These are phyloP conservation scores for Chrysolina americana DNA, from an alignment of 2,888 invertebrate genomes.

Conservation along the genomic window DNA sequence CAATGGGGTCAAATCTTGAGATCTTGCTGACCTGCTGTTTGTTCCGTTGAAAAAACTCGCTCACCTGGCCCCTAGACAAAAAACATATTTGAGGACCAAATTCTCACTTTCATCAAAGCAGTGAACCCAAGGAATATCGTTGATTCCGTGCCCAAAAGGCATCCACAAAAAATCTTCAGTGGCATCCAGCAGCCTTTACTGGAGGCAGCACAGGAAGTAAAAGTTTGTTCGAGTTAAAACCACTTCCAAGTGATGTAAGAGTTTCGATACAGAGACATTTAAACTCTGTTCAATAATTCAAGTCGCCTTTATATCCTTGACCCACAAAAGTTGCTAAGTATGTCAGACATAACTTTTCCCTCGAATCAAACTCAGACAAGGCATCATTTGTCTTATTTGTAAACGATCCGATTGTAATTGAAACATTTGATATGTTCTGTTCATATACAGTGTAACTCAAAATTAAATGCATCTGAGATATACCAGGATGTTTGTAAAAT, in stretches of 20 bases:
- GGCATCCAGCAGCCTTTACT: neutral
- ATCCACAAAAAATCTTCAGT: no score
- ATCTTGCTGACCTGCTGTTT: no score
- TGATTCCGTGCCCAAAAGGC: no score
- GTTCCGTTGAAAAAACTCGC: no score
- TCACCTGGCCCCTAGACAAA: no score
- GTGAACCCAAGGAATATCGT: no score
- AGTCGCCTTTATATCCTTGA: constrained; percentile 18
- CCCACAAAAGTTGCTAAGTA: constrained; percentile 1
- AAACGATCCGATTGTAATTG: constrained; percentile 1
- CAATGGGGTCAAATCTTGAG: no score
- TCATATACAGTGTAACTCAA: neutral
- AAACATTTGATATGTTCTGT: neutral
- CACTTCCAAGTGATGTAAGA: neutral
- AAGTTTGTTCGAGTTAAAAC: neutral
- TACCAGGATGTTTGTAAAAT: no score
- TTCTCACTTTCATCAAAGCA: no score
- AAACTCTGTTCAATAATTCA: constrained; percentile 8
- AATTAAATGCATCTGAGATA: neutral
- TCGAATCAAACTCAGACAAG: constrained; percentile 11
- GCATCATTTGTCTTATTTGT: constrained; percentile 10
- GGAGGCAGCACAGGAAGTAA: constrained; percentile 2
- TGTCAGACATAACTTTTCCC: constrained; percentile 21
- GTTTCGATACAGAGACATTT: constrained; percentile 8
- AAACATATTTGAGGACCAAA: no score